Evolutionary conservation across 2,797 vertebrate genomes (phyloP).

Genomic region (Myoxocephalus aenaeus): DNA sequence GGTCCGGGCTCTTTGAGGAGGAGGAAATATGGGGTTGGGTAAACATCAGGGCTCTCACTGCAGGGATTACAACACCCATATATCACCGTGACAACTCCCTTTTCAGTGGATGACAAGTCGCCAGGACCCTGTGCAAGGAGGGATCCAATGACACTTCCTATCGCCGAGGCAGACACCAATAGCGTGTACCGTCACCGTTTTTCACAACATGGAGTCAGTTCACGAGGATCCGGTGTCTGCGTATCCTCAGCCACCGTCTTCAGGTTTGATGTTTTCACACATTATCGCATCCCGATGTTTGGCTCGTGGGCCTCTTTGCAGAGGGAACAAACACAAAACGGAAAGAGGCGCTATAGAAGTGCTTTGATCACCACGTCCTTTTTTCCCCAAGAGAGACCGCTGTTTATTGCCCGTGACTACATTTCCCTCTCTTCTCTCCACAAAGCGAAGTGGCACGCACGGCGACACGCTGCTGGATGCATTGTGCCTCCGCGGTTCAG

Average conservation of each 20-base stretch:
- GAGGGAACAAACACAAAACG: constrained; percentile 43
- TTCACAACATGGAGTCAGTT: constrained; percentile 74
- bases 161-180: constrained; percentile 74
- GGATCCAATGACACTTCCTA: constrained; percentile 85
- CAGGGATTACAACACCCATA: constrained; percentile 87
- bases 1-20: constrained; percentile 80
- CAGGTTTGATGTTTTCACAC: constrained; percentile 56
- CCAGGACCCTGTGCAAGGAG: constrained; percentile 71
- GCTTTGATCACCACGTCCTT: constrained; percentile 64
- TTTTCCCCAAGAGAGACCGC: constrained; percentile 25
- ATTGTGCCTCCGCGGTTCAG: constrained; percentile 9
- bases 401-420: constrained; percentile 49
- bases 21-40: constrained; percentile 86
- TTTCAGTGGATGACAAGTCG: constrained; percentile 85
- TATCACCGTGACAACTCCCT: constrained; percentile 86
- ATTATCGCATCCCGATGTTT: constrained; percentile 59
- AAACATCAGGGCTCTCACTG: constrained; percentile 87
- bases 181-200: constrained; percentile 72
- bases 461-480: constrained; percentile 24
- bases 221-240: constrained; percentile 58
- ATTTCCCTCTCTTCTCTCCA: constrained; percentile 57
- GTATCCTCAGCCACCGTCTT: constrained; percentile 51
- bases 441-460: constrained; percentile 23
- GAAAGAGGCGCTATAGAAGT: constrained; percentile 41
- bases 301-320: constrained; percentile 60